A percentile compares a stretch with the other conserved stretches of the same genome.
These are phyloP conservation scores for Alitta virens DNA, from an alignment of 2,888 invertebrate genomes.

Conservation along the genomic window DNA sequence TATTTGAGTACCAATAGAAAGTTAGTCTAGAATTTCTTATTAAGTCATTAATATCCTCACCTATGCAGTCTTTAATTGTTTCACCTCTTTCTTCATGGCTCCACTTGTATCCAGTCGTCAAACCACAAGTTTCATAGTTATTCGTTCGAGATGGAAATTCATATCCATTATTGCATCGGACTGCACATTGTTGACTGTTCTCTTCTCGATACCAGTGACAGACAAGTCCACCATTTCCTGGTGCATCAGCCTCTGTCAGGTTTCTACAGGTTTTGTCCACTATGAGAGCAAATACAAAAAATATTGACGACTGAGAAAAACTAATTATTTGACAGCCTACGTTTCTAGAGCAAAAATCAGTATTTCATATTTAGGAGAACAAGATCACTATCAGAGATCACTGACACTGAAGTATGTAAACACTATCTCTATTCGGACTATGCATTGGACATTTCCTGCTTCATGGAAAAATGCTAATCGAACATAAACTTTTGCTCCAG, in stretches of 20 bases:
- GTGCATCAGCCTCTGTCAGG: neutral
- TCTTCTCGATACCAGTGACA: neutral
- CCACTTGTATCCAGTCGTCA: neutral
- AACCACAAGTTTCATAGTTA: slow-evolving; percentile 1
- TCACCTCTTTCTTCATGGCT: neutral
- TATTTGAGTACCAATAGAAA: no score
- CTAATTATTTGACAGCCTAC: no score
- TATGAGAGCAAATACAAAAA: neutral
- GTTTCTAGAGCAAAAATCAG: no score
- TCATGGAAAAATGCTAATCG: no score
- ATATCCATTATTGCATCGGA: neutral
- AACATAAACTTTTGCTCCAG: no score
- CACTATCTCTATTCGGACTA: no score
- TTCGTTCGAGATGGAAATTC: neutral
- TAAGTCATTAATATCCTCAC: neutral
- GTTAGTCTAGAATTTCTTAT: no score
- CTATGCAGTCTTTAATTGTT: neutral
- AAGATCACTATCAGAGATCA: no score
- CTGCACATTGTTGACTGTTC: neutral
- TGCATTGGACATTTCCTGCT: no score
- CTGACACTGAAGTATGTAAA: no score
- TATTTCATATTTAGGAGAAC: no score
- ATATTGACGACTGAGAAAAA: no score
- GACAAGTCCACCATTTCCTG: neutral
- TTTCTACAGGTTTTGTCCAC: neutral